These are phyloP conservation scores for Sphaerophoria rueppellii DNA, from an alignment of 2,888 invertebrate species.

Conservation along the genomic window DNA sequence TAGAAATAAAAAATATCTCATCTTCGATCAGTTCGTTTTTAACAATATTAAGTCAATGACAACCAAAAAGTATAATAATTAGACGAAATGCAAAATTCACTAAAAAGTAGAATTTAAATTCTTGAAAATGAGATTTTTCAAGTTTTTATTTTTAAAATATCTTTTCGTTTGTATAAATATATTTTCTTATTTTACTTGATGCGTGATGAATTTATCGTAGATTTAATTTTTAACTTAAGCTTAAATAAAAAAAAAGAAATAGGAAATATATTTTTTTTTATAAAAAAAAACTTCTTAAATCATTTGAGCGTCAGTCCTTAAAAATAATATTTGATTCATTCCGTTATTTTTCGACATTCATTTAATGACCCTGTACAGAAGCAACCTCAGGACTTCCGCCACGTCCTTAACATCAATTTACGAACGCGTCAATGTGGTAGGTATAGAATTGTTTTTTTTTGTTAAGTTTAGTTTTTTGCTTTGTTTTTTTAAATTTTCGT, in stretches of 20 bases:
- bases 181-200: conserved; percentile 30
- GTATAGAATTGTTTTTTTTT: background rate
- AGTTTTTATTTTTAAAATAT: conserved; percentile 29
- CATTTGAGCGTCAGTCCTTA: conserved; percentile 65
- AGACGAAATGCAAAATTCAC: background rate
- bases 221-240: conserved; percentile 20
- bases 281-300: conserved; percentile 2
- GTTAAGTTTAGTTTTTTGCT: background rate
- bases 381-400: conserved; percentile 29
- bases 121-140: conserved; percentile 19
- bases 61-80: background rate
- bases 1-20: conserved; percentile 30
- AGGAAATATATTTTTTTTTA: conserved; percentile 24
- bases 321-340: conserved; percentile 15
- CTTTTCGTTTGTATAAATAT: conserved; percentile 51
- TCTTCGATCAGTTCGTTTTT: conserved; percentile 35
- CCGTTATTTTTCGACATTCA: conserved; percentile 49
- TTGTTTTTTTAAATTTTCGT: background rate
- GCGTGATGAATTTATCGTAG: conserved; percentile 19
- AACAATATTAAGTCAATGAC: conserved; percentile 5
- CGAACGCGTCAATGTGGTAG: background rate
- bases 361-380: background rate
- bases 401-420: conserved; percentile 13
- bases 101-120: background rate
- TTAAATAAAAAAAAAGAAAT: conserved; percentile 7